Evolutionary conservation across 2,113 vertebrate species (phyloP).

Genomic region (Ardeotis arabs): DNA sequence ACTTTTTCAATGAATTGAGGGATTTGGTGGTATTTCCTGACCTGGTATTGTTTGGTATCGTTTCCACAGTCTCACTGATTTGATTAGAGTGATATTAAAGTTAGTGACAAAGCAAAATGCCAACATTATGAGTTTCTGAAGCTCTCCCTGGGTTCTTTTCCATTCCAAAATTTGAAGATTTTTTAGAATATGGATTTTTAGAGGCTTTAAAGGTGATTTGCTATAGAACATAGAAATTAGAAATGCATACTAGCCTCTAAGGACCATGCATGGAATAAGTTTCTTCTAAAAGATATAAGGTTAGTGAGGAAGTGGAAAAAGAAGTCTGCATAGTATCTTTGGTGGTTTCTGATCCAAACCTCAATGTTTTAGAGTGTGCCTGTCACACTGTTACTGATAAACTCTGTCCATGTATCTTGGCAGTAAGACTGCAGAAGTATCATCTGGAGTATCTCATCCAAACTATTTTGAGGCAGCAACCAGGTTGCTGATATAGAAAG

Average conservation of each 20-base stretch:
- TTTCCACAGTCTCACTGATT: constrained; percentile 65
- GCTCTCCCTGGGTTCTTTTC: constrained; percentile 34
- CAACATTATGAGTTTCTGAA: constrained; percentile 72
- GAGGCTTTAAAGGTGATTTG: constrained; percentile 47
- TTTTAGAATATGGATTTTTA: constrained; percentile 37
- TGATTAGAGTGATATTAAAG: constrained; percentile 74
- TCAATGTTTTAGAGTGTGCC: background rate
- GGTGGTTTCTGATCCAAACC: background rate
- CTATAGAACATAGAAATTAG: constrained; percentile 30
- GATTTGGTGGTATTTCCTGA: constrained; percentile 74
- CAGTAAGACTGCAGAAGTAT: background rate
- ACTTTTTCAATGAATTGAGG: constrained; percentile 69
- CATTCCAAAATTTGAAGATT: constrained; percentile 15
- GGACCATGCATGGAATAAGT: background rate
- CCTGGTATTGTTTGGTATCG: constrained; percentile 68
- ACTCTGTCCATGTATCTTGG: background rate
- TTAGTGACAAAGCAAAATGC: constrained; percentile 71
- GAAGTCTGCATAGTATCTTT: background rate
- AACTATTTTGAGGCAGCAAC: background rate
- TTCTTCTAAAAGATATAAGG: background rate
- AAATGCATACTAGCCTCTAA: background rate
- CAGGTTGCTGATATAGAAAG: background rate
- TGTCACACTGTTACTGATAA: background rate
- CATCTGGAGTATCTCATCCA: background rate
- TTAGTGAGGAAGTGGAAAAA: background rate